Base-by-base conservation (phyloP, 2,797 vertebrate genomes). In the Aeoliscus strigatus region DNA sequence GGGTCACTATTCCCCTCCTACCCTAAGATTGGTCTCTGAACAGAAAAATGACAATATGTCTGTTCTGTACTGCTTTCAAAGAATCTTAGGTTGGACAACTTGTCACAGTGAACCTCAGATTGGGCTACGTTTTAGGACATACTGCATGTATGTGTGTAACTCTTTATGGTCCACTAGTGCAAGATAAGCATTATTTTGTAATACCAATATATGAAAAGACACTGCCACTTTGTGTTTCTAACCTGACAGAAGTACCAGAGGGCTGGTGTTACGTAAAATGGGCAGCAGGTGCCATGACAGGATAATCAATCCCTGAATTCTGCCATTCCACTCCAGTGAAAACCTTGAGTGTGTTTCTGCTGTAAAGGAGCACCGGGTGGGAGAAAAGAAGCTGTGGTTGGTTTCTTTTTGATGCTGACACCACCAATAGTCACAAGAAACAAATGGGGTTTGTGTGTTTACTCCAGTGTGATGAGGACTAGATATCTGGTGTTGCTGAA, bases 331-430 rank as follows among this genome's bases (percentile, higher is more conserved):
- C 45, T 55, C 30, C 17, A n/a, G 33, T 57, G 66, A 43, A 73
- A 58, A 73, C 68, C 48, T 77, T 72, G 66, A 75, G 66, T 55
- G 55, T 65, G 39, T 68, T 79, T 66, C 42, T 70, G 64, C 63
- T 26, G 65, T 70, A 64, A 38, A 39, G 48, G 55, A 51, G 38
- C 43, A 11, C 44, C 14, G 2, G 46, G 57, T 12, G 8, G 44
- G 57, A 48, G 49, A 14, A 58, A 81, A 83, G 56, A 32, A 70
- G 69, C 75, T 82, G 67, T 12, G 70, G 58, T 74, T 1, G 27
- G 58, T n/a, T 61, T 66, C 39, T 71, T 80, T 81, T 78, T 56
- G 65, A 36, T 82, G 81, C 81, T 86, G 82, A 86, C 66, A 18
- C 48, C 3, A 71, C n/a, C 73, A 73, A 75, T 60, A 76, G 57